These are phyloP conservation scores for Cerastoderma edule DNA, from an alignment of 2,888 invertebrate genomes.

Conservation along the genomic window DNA sequence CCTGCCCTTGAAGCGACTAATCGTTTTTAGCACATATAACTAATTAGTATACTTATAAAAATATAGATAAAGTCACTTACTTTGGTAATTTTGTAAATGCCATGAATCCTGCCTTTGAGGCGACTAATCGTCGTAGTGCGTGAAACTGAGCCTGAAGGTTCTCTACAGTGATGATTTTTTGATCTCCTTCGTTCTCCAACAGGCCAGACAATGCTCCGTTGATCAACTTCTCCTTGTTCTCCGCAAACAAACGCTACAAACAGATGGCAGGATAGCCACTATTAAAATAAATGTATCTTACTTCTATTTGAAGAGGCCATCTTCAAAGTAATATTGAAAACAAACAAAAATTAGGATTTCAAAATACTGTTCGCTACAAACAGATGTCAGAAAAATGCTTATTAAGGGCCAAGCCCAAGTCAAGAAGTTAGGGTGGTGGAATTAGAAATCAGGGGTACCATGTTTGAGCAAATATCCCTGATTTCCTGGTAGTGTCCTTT, in stretches of 20 bases:
- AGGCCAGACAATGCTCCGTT: conserved; percentile 94
- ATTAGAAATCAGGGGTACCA: too few relatives aligned
- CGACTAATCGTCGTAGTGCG: conserved; percentile 94
- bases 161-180: conserved; percentile 85
- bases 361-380: too few relatives aligned
- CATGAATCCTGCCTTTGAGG: conserved; percentile 98
- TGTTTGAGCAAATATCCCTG: too few relatives aligned
- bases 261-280: too few relatives aligned
- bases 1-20: background rate
- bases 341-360: too few relatives aligned
- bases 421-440: too few relatives aligned
- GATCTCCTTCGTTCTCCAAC: conserved; percentile 88
- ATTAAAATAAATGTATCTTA: too few relatives aligned
- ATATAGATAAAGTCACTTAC: conserved; percentile 84
- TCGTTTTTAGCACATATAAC: background rate
- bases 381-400: too few relatives aligned
- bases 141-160: conserved; percentile 97
- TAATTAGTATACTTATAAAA: background rate
- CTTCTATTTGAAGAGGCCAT: too few relatives aligned
- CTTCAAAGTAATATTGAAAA: too few relatives aligned
- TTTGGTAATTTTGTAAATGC: conserved; percentile 95
- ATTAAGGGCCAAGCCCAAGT: too few relatives aligned
- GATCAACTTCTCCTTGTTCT: conserved; percentile 99
- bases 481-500: too few relatives aligned
- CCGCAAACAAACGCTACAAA: conserved; percentile 94